These are phyloP conservation scores for Lophius piscatorius DNA, from an alignment of 2,113 vertebrate species.

Conservation along the genomic window DNA sequence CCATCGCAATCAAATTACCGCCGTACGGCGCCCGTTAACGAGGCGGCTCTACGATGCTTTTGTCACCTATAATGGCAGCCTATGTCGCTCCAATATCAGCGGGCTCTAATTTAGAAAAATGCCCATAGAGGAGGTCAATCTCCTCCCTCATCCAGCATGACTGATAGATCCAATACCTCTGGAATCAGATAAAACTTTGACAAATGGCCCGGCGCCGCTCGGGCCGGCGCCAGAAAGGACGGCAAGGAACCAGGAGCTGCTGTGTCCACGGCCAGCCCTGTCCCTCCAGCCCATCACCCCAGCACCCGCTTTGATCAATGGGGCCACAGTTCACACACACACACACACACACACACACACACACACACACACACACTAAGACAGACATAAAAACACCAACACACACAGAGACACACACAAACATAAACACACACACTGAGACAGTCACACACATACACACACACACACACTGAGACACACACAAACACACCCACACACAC, in stretches of 20 bases:
- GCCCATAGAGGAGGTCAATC: constrained; percentile 81
- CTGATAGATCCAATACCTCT: constrained; percentile 94
- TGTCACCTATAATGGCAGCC: constrained; percentile 59
- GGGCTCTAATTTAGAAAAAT: constrained; percentile 82
- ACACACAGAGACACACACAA: too few relatives aligned
- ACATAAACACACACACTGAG: too few relatives aligned
- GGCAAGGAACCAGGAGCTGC: constrained; percentile 59
- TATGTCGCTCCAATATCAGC: constrained; percentile 70
- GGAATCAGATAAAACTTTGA: constrained; percentile 98
- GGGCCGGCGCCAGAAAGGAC: constrained; percentile 72
- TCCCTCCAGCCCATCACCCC: constrained; percentile 82
- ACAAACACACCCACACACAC: too few relatives aligned
- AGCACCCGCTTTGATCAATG: constrained; percentile 89
- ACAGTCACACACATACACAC: too few relatives aligned
- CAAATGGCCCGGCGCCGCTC: constrained; percentile 84
- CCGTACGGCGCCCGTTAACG: constrained; percentile 56
- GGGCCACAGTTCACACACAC: constrained; percentile 69
- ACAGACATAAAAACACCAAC: too few relatives aligned
- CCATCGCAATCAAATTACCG: constrained; percentile 64
- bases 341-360: constrained; percentile 38
- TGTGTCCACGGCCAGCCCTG: constrained; percentile 76
- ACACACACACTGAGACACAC: too few relatives aligned
- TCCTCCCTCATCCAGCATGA: constrained; percentile 87
- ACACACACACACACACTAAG: too few relatives aligned
- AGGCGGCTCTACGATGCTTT: constrained; percentile 55